Conservation (phyloP, 2,888 invertebrate genomes). For the Ctena decussata region DNA sequence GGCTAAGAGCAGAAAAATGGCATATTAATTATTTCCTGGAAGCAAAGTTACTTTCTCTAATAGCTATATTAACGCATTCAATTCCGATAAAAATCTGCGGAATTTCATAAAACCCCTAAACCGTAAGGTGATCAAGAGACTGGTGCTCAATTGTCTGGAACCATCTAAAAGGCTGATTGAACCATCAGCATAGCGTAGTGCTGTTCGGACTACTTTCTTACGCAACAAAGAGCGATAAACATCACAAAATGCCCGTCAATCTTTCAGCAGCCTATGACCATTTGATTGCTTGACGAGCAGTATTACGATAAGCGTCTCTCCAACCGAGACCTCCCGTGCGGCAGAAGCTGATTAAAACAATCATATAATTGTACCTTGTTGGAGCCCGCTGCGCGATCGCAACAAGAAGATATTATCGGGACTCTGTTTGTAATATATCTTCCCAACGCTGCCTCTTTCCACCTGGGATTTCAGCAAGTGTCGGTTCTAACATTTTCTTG, state of each 20-base stretch:
- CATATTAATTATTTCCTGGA: too few relatives aligned
- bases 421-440: conserved; percentile 28
- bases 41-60: neutral
- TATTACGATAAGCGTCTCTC: conserved; percentile 21
- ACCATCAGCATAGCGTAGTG: neutral
- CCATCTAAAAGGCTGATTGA: neutral
- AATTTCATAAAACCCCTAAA: conserved; percentile 4
- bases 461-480: conserved; percentile 43
- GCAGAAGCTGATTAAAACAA: conserved; percentile 34
- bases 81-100: neutral
- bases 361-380: conserved; percentile 12
- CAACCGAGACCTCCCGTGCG: conserved; percentile 9
- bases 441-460: conserved; percentile 24
- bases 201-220: neutral
- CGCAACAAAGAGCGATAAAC: neutral
- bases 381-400: conserved; percentile 24
- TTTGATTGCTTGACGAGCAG: conserved; percentile 16
- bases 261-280: conserved; percentile 21
- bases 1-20: too few relatives aligned
- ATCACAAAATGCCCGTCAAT: conserved; percentile 11
- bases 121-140: neutral
- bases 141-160: neutral
- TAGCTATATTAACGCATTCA: neutral
- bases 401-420: conserved; percentile 43
- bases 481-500: neutral